A percentile compares a stretch with the other conserved stretches of the same genome.
Conservation (phyloP, 2,113 vertebrate genomes). For the Chitala chitala region DNA sequence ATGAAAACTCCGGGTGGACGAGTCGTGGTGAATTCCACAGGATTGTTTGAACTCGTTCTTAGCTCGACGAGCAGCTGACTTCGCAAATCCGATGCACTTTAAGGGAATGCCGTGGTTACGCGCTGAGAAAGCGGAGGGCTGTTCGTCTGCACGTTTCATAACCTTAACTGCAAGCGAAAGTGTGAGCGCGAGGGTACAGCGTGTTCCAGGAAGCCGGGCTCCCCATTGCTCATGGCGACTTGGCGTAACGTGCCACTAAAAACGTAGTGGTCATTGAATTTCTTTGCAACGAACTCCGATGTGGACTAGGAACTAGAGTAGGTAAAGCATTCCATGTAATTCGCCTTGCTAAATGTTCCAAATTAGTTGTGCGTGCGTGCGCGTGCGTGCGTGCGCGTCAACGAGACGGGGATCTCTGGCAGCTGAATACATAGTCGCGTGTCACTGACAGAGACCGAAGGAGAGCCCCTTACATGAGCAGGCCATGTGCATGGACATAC, state of each 20-base stretch:
- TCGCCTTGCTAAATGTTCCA: too few species aligned
- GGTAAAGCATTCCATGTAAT: too few species aligned
- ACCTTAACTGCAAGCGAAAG: not conserved
- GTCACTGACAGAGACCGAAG: not conserved
- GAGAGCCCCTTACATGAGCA: not conserved
- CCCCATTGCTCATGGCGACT: not conserved
- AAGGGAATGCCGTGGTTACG: not conserved
- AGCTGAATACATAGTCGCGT: not conserved
- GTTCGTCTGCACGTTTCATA: not conserved
- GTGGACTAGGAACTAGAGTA: too few species aligned
- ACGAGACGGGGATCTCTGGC: not conserved
- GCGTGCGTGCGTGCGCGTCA: not conserved
- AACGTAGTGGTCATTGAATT: constrained; percentile 24
- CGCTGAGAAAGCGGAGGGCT: not conserved
- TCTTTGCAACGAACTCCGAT: constrained; percentile 25
- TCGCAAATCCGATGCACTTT: not conserved
- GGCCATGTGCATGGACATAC: not conserved
- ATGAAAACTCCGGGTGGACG: too few species aligned
- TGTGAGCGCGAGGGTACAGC: not conserved
- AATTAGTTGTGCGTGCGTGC: too few species aligned
- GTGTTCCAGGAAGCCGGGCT: not conserved
- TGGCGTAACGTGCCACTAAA: not conserved
- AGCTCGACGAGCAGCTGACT: not conserved
- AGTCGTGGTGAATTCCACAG: not conserved
- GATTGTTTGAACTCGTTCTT: not conserved